Evolutionary conservation across 2,888 invertebrate genomes (phyloP).

Genomic region (Cheilosia soror): DNA sequence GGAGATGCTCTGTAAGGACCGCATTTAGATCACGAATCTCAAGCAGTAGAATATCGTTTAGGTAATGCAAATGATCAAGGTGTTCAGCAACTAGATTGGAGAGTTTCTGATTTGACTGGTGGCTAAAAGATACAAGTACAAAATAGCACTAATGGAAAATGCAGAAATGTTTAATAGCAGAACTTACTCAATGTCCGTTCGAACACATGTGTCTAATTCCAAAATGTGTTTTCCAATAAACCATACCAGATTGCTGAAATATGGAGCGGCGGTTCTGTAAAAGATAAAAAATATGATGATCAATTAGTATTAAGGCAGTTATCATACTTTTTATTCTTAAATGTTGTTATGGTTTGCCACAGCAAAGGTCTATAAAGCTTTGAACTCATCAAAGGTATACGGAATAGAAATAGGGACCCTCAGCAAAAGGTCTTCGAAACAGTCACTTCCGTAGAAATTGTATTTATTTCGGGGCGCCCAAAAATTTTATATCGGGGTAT

Average conservation of each 20-base stretch:
- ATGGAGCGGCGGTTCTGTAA: conserved; percentile 93
- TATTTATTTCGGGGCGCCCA: too few species aligned
- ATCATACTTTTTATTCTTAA: not conserved
- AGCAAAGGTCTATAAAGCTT: too few species aligned
- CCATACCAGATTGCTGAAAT: conserved; percentile 99
- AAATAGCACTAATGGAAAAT: not conserved
- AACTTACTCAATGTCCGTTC: conserved; percentile 96
- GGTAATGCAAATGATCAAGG: conserved; percentile 97
- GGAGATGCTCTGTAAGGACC: conserved; percentile 95
- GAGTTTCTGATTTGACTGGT: conserved; percentile 94
- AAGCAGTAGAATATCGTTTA: conserved; percentile 97
- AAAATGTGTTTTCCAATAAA: conserved; percentile 99
- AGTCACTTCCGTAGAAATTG: too few species aligned
- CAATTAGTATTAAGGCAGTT: not conserved
- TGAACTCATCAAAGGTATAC: too few species aligned
- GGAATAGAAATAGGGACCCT: too few species aligned
- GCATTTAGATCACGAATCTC: conserved; percentile 96
- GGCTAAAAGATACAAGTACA: conserved; percentile 83
- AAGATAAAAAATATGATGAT: not conserved
- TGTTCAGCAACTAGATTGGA: conserved; percentile 98
- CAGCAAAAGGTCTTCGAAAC: too few species aligned
- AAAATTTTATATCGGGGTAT: too few species aligned
- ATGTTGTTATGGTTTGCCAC: too few species aligned
- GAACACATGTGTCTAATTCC: conserved; percentile 96
- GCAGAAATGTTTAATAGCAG: not conserved